phyloP scores from a whole-genome alignment of 2,797 vertebrate species.

The Remorina albescens region DNA sequence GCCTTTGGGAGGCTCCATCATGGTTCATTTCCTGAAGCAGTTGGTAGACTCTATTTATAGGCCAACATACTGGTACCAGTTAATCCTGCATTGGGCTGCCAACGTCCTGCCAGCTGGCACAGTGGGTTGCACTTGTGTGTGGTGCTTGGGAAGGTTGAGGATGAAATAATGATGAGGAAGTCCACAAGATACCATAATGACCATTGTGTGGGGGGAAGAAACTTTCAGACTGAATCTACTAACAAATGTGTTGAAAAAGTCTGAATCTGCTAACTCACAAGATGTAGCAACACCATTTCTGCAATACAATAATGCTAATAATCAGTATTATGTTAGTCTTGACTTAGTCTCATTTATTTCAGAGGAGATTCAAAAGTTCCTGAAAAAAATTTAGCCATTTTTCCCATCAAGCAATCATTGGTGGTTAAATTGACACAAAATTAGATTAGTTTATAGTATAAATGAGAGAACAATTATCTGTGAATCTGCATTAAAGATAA shows the following conservation, averaged over 20 bases:
- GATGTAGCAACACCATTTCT: slow-evolving; percentile 15
- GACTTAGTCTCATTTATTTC: slow-evolving; percentile 30
- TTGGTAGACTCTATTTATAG: slow-evolving; percentile 85
- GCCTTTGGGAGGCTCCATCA: slow-evolving; percentile 82
- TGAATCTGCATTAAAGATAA: slow-evolving; percentile 74
- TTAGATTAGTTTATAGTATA: slow-evolving; percentile 59
- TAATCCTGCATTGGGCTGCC: slow-evolving; percentile 83
- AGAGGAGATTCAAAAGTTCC: slow-evolving; percentile 48
- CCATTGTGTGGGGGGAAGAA: slow-evolving; percentile 26
- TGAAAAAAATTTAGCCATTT: slow-evolving; percentile 22
- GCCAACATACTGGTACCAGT: slow-evolving; percentile 82
- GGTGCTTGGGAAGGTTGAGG: slow-evolving; percentile 59
- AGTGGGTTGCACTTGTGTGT: slow-evolving; percentile 64
- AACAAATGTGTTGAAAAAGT: background rate
- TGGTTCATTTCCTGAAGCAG: slow-evolving; percentile 85
- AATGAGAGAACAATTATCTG: slow-evolving; percentile 74
- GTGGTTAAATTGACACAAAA: slow-evolving; percentile 62
- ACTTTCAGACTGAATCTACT: slow-evolving; percentile 3
- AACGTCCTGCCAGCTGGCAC: slow-evolving; percentile 82
- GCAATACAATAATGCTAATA: slow-evolving; percentile 28
- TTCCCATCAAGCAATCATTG: slow-evolving; percentile 53
- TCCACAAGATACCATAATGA: slow-evolving; percentile 61
- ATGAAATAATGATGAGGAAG: slow-evolving; percentile 61
- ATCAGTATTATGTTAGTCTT: slow-evolving; percentile 32
- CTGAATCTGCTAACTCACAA: background rate